phyloP scores from a whole-genome alignment of 2,888 invertebrate species.

The Euplagia quadripunctaria region DNA sequence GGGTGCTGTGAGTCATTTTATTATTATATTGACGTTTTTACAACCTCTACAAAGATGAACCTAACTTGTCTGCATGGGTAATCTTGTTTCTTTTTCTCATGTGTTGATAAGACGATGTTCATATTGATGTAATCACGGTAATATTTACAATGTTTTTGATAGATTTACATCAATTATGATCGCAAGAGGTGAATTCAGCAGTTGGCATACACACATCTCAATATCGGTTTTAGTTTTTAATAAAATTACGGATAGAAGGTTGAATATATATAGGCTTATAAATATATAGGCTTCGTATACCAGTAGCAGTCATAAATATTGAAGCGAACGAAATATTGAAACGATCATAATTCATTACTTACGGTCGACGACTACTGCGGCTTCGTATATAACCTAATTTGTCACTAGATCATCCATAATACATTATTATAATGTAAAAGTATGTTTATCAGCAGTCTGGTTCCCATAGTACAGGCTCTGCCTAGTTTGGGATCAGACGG shows the following conservation, averaged over 20 bases:
- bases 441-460: no score
- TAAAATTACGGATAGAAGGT: background rate
- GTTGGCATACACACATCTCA: background rate
- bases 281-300: background rate
- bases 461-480: no score
- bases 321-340: background rate
- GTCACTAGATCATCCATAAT: background rate
- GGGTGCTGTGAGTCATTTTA: slow-evolving; percentile 44
- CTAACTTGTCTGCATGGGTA: background rate
- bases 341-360: background rate
- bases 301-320: background rate
- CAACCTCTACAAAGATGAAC: background rate
- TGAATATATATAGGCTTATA: background rate
- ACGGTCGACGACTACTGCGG: background rate
- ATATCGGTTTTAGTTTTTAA: background rate
- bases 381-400: no score
- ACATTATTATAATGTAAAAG: background rate
- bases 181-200: background rate
- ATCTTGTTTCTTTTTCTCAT: background rate
- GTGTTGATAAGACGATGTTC: background rate
- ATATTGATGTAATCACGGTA: background rate
- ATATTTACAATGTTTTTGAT: background rate
- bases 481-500: no score
- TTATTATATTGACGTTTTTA: slow-evolving; percentile 6
- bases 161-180: background rate